Evolutionary conservation across 2,888 invertebrate species (phyloP).

Genomic region (Callyntrura sp.): DNA sequence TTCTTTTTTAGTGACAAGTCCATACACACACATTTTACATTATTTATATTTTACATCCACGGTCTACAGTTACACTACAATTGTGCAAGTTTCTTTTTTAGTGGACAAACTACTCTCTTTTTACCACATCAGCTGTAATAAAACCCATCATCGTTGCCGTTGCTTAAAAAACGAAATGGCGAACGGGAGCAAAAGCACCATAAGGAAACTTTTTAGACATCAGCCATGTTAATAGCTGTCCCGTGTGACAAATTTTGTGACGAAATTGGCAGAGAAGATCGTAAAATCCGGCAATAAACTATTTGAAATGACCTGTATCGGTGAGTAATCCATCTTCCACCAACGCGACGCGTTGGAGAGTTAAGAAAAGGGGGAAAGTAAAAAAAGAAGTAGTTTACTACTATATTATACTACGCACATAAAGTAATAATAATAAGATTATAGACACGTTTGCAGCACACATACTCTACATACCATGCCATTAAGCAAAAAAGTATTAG

Average conservation of each 20-base stretch:
- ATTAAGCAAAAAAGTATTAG: slow-evolving; percentile 21
- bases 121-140: no score
- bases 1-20: not conserved
- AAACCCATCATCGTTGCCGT: not conserved
- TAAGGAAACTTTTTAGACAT: slow-evolving; percentile 30
- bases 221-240: slow-evolving; percentile 60
- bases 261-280: slow-evolving; percentile 71
- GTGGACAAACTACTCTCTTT: not conserved
- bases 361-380: not conserved
- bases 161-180: not conserved
- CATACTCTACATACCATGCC: not conserved
- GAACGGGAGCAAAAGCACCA: not conserved
- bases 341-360: not conserved
- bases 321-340: slow-evolving; percentile 63
- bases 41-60: not conserved
- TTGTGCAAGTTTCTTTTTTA: not conserved
- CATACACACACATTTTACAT: no score
- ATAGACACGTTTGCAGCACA: slow-evolving; percentile 34
- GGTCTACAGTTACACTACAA: no score
- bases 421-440: slow-evolving; percentile 17
- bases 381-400: not conserved
- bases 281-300: slow-evolving; percentile 71
- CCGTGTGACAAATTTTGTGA: slow-evolving; percentile 75
- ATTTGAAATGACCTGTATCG: slow-evolving; percentile 76
- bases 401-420: not conserved